Evolutionary conservation across 2,113 vertebrate genomes (phyloP), one percentile per base, ranked within the genome.

Genomic region (Cyanoderma ruficeps): DNA sequence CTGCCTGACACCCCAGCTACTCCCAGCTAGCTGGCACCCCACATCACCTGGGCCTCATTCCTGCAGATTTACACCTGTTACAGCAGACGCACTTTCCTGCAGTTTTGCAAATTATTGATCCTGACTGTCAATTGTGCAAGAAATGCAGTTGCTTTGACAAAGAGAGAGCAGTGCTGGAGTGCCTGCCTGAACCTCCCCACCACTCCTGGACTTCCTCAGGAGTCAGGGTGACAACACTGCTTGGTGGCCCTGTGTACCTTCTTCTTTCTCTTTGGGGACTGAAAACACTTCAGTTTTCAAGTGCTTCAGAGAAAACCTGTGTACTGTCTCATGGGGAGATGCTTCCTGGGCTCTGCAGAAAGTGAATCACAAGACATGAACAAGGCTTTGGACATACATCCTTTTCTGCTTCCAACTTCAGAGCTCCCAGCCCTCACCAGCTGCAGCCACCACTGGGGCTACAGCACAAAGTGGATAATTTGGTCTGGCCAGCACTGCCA

Each of bases 341-440:
- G 21, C 9, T 46, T 71, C 24, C 37, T 42, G 49, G 16, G 10
- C 44, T 82, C 24, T 78, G 18, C 1, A 70, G 74, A 84, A 90
- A 70, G 47, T 0, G 3, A 46, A 31, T 47, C 41, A 56, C 31
- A 44, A 80, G 60, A 63, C 8, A 46, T 6, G 30, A 83, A 27
- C 8, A 53, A 57, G 31, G 19, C 19, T 35, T 67, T 33, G 47
- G 31, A 47, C 24, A 11, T 9, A 3, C 0, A 1, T 59, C 10
- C 31, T 79, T 63, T 71, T 46, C 22, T 10, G 9, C 42, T 71
- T 83, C 42, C 65, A 86, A n/a, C 18, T 75, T 31, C 70, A 69
- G 41, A 60, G 75, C 20, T 85, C 31, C 41, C 6, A 2, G 27
- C 37, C 28, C 17, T 84, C 39, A 31, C 5, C n/a, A 83, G 7